Evolutionary conservation across 2,797 vertebrate species (phyloP).

Genomic region (Brachymystax lenok): DNA sequence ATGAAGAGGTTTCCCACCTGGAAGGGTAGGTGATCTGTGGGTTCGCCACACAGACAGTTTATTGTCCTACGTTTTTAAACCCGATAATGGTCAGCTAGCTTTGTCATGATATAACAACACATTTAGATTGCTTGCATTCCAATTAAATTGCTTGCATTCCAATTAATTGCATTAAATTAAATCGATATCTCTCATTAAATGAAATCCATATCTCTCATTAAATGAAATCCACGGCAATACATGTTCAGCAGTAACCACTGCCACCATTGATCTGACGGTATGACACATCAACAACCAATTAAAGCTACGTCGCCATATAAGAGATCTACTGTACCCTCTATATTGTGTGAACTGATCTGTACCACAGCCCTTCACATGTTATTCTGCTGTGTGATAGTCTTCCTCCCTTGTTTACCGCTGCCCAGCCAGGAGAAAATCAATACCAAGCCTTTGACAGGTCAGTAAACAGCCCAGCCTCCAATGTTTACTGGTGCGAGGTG

Average conservation of each 20-base stretch:
- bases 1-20: slow-evolving; percentile 15
- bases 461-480: slow-evolving; percentile 45
- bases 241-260: slow-evolving; percentile 12
- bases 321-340: not conserved
- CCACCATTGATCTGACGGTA: not conserved
- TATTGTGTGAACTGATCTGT: not conserved
- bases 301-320: not conserved
- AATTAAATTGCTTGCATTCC: not conserved
- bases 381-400: not conserved
- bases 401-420: not conserved
- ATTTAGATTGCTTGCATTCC: not conserved
- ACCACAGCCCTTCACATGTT: not conserved
- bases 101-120: not conserved
- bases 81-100: not conserved
- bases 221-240: not conserved
- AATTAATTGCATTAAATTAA: not conserved
- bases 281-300: not conserved
- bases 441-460: slow-evolving; percentile 41
- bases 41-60: not conserved
- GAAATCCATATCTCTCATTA: not conserved
- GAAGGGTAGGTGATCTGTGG: not conserved
- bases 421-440: slow-evolving; percentile 47
- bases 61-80: not conserved
- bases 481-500: slow-evolving; percentile 42
- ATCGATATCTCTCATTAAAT: not conserved